These are phyloP conservation scores for Phasia obesa DNA, from an alignment of 2,888 invertebrate species.

Conservation along the genomic window DNA sequence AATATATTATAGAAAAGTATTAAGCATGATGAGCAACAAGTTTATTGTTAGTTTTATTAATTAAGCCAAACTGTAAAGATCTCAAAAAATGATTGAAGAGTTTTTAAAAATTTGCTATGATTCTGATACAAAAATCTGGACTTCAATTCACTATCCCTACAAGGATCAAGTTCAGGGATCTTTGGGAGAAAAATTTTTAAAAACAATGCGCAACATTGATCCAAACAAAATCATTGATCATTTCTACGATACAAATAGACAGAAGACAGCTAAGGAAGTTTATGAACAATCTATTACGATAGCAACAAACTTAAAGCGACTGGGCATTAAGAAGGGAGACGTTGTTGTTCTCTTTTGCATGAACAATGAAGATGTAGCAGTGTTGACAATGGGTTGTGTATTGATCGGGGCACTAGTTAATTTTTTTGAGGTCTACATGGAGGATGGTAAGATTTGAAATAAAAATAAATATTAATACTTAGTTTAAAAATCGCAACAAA, in stretches of 20 bases:
- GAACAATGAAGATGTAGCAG: conserved; percentile 58
- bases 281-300: conserved; percentile 64
- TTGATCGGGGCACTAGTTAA: conserved; percentile 69
- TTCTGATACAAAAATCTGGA: conserved; percentile 50
- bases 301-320: conserved; percentile 65
- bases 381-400: conserved; percentile 70
- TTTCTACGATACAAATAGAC: conserved; percentile 62
- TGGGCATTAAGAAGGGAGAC: conserved; percentile 68
- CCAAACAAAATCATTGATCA: conserved; percentile 66
- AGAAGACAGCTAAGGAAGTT: conserved; percentile 64
- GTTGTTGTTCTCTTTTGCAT: conserved; percentile 66
- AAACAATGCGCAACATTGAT: conserved; percentile 49
- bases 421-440: conserved; percentile 69
- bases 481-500: too few species aligned
- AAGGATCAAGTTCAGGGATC: conserved; percentile 27
- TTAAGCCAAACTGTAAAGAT: neutral
- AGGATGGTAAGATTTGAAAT: conserved; percentile 61
- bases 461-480: too few species aligned
- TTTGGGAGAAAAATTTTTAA: conserved; percentile 59
- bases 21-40: neutral
- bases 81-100: conserved; percentile 45
- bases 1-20: neutral
- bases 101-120: conserved; percentile 51
- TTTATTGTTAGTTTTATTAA: conserved; percentile 1
- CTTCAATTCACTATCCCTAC: conserved; percentile 47